Conservation (phyloP, 2,113 vertebrate genomes). For the Brachyhypopomus occidentalis region DNA sequence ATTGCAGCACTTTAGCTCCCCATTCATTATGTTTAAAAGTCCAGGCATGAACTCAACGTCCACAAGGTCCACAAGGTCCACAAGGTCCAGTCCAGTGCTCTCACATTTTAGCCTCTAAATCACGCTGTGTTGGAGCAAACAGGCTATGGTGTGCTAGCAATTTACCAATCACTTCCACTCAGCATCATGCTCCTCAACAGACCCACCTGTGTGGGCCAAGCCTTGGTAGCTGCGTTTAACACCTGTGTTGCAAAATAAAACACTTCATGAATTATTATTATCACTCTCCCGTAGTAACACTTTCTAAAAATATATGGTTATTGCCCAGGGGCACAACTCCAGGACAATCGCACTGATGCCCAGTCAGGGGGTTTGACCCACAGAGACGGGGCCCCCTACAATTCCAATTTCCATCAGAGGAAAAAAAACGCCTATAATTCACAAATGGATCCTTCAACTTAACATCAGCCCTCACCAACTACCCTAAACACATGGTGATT, state of each 20-base stretch:
- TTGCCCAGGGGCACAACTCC: neutral
- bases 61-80: no score
- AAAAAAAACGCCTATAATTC: no score
- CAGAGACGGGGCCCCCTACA: no score
- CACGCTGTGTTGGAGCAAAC: slow-evolving; percentile 17
- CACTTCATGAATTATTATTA: neutral
- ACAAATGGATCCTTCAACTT: no score
- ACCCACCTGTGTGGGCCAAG: neutral
- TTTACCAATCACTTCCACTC: slow-evolving; percentile 6
- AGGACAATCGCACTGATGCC: no score
- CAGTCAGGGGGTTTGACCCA: no score
- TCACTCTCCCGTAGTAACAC: neutral
- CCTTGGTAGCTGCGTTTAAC: neutral
- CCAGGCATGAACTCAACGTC: neutral
- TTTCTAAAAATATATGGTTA: neutral
- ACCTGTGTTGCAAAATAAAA: neutral
- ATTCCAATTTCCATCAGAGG: no score
- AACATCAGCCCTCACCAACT: no score
- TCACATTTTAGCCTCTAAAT: neutral
- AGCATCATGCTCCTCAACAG: neutral
- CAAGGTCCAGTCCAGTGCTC: neutral
- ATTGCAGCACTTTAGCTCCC: no score
- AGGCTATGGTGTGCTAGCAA: slow-evolving; percentile 15
- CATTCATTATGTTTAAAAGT: neutral
- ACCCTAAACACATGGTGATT: no score